Evolutionary conservation across 53 echinoderm and acorn worm genomes (phyloP).

Genomic region (Echinarachnius parma): DNA sequence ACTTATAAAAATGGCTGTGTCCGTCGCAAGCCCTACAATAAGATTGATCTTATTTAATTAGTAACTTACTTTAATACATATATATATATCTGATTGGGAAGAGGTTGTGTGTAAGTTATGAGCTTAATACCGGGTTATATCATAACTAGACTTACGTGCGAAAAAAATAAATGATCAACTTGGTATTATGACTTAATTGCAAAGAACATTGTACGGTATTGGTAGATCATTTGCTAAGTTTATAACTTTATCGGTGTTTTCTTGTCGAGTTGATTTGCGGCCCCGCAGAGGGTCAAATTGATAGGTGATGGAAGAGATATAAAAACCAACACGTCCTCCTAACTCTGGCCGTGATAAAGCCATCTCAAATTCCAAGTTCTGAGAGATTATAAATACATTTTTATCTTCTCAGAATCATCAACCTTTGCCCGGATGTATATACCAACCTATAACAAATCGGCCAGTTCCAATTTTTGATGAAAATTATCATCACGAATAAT

Average conservation of each 20-base stretch:
- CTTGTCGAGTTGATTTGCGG: conserved; percentile 37
- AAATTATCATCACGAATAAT: too few relatives aligned
- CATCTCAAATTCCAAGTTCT: too few relatives aligned
- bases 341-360: too few relatives aligned
- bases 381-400: too few relatives aligned
- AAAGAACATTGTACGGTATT: conserved; percentile 38
- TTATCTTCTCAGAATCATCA: too few relatives aligned
- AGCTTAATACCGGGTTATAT: conserved; percentile 64
- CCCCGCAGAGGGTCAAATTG: conserved; percentile 10
- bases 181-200: conserved; percentile 59
- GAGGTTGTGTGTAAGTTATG: conserved; percentile 56
- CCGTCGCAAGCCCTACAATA: too few relatives aligned
- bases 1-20: too few relatives aligned
- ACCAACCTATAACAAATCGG: too few relatives aligned
- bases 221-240: conserved; percentile 62
- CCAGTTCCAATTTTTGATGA: too few relatives aligned
- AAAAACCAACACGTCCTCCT: conserved; percentile 33
- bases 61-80: conserved; percentile 33
- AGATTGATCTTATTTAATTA: conserved; percentile 21
- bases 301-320: conserved; percentile 34
- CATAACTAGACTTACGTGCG: conserved; percentile 76
- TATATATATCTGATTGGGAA: conserved; percentile 75
- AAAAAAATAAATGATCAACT: conserved; percentile 63
- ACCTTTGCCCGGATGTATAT: too few relatives aligned
- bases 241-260: conserved; percentile 56